A percentile compares a stretch with the other conserved stretches of the same genome.
phyloP scores from a whole-genome alignment of 1,140 invertebrate genomes.

The Lycorma delicatula region DNA sequence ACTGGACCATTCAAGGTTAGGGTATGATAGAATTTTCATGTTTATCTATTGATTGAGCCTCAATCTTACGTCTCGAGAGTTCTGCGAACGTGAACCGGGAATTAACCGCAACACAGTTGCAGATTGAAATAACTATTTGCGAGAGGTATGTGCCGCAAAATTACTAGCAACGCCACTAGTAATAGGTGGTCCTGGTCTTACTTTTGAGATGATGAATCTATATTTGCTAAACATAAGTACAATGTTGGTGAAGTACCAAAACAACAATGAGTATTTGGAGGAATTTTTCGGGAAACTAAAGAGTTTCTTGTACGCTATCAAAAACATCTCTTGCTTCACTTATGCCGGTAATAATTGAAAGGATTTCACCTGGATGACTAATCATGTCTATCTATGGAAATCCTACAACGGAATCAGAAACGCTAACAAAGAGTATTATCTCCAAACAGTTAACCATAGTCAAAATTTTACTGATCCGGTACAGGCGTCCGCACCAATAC shows the following conservation, averaged over 20 bases:
- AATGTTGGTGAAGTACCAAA: conserved; percentile 1
- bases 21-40: background rate
- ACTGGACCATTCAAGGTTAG: background rate
- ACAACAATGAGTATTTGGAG: conserved; percentile 8
- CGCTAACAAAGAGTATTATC: too few species aligned
- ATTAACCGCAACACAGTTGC: conserved; percentile 1
- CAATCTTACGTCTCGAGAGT: background rate
- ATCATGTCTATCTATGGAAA: background rate
- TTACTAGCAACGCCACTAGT: too few species aligned
- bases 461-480: too few species aligned
- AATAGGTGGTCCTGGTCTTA: too few species aligned
- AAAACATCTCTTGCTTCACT: conserved; percentile 3
- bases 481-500: too few species aligned
- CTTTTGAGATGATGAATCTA: background rate
- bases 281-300: background rate
- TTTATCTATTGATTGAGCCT: too few species aligned
- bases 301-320: background rate
- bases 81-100: background rate
- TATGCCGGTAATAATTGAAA: background rate
- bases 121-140: conserved; percentile 4
- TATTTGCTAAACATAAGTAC: conserved; percentile 3
- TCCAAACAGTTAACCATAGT: conserved; percentile 3
- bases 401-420: too few species aligned
- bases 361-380: background rate
- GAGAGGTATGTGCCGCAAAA: too few species aligned